A percentile compares a stretch with the other conserved stretches of the same genome.
These are phyloP conservation scores for Maniola hyperantus DNA, from an alignment of 2,888 invertebrate species.

Conservation along the genomic window DNA sequence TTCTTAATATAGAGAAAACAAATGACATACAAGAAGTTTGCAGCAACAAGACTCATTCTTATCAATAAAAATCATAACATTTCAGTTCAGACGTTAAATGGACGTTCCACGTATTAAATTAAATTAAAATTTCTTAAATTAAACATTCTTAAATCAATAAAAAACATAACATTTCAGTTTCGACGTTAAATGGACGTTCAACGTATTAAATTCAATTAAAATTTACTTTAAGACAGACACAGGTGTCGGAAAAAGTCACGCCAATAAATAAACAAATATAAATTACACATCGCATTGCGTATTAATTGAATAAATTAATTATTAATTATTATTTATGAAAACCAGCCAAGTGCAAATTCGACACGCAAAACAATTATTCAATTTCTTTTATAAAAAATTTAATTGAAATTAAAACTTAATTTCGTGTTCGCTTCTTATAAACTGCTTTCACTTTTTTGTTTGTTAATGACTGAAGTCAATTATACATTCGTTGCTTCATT, in stretches of 20 bases:
- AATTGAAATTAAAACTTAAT: slow-evolving; percentile 25
- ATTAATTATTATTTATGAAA: slow-evolving; percentile 23
- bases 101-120: background rate
- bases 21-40: too few relatives aligned
- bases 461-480: slow-evolving; percentile 15
- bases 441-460: slow-evolving; percentile 13
- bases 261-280: slow-evolving; percentile 3
- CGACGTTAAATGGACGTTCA: background rate
- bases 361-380: slow-evolving; percentile 22
- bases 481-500: too few relatives aligned
- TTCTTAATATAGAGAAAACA: too few relatives aligned
- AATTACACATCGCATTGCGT: slow-evolving; percentile 10
- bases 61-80: background rate
- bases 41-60: background rate
- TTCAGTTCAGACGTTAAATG: background rate
- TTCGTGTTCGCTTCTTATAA: slow-evolving; percentile 7
- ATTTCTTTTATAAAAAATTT: slow-evolving; percentile 22
- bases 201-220: background rate
- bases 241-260: background rate
- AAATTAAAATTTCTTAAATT: slow-evolving; percentile 8
- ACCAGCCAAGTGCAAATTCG: slow-evolving; percentile 24
- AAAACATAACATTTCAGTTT: background rate
- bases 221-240: background rate
- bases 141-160: slow-evolving; percentile 1
- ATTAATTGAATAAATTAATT: slow-evolving; percentile 16